These are phyloP conservation scores for Hycleus phaleratus DNA, from an alignment of 1,140 invertebrate species.

Conservation along the genomic window DNA sequence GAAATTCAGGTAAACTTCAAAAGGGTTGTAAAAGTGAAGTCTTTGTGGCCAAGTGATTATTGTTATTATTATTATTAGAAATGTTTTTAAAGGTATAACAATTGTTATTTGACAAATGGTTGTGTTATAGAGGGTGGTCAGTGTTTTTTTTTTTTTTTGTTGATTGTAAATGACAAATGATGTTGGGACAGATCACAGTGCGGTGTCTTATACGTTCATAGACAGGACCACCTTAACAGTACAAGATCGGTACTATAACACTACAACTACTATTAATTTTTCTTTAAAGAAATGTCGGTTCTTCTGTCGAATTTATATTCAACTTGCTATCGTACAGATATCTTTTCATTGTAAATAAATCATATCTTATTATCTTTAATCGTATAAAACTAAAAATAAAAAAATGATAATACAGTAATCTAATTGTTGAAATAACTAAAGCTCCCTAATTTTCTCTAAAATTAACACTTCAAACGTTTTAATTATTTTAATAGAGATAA, in stretches of 20 bases:
- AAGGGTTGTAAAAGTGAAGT: conserved; percentile 23
- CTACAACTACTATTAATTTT: conserved; percentile 31
- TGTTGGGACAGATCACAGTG: conserved; percentile 30
- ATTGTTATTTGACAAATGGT: conserved; percentile 34
- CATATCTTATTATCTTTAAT: no score
- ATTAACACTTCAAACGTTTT: no score
- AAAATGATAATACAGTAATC: no score
- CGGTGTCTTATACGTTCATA: conserved; percentile 20
- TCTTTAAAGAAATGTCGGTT: conserved; percentile 4
- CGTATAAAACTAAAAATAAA: no score
- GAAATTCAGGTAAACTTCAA: conserved; percentile 5
- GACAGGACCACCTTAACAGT: conserved; percentile 27
- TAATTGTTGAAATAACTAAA: no score
- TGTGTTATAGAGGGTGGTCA: conserved; percentile 30
- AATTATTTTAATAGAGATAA: no score
- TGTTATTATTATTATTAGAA: neutral
- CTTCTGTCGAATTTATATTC: no score
- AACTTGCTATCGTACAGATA: no score
- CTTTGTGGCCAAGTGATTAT: conserved; percentile 23
- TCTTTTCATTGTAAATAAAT: no score
- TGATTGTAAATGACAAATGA: conserved; percentile 27
- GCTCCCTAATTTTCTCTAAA: no score
- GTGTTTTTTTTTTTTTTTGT: neutral
- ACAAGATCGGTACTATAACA: conserved; percentile 21
- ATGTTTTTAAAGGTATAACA: conserved; percentile 20